Evolutionary conservation across 1,140 invertebrate species (phyloP).

Genomic region (Brachionus rotundiformis): DNA sequence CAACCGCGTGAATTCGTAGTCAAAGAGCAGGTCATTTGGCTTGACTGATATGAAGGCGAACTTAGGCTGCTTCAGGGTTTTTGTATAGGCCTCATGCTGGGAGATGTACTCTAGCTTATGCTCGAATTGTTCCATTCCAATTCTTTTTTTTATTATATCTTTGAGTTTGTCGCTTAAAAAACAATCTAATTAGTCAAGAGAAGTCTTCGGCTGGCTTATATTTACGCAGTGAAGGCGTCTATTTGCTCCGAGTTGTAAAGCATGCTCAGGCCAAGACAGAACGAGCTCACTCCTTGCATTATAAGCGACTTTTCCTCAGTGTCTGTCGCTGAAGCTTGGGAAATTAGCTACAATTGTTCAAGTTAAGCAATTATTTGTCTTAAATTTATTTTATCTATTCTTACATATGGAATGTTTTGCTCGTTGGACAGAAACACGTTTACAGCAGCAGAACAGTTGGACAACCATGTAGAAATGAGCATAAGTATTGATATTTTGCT

Average conservation of each 20-base stretch:
- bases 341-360: too few relatives aligned
- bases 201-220: neutral
- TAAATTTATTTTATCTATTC: too few relatives aligned
- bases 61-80: constrained; percentile 88
- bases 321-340: constrained; percentile 64
- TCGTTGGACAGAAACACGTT: constrained; percentile 79
- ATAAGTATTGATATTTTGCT: constrained; percentile 87
- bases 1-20: constrained; percentile 90
- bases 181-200: too few relatives aligned
- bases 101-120: constrained; percentile 82
- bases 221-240: constrained; percentile 54
- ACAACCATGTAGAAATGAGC: constrained; percentile 83
- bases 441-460: constrained; percentile 80
- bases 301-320: constrained; percentile 82
- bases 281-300: constrained; percentile 86
- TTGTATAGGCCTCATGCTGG: constrained; percentile 84
- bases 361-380: too few relatives aligned
- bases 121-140: constrained; percentile 84
- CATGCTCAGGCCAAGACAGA: constrained; percentile 87
- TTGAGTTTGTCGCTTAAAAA: constrained; percentile 73
- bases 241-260: constrained; percentile 87
- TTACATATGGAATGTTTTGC: constrained; percentile 78
- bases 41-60: constrained; percentile 70
- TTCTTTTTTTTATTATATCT: constrained; percentile 83
- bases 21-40: constrained; percentile 79